Conservation (phyloP, 2,888 invertebrate species). For the Pyrocoelia pectoralis region DNA sequence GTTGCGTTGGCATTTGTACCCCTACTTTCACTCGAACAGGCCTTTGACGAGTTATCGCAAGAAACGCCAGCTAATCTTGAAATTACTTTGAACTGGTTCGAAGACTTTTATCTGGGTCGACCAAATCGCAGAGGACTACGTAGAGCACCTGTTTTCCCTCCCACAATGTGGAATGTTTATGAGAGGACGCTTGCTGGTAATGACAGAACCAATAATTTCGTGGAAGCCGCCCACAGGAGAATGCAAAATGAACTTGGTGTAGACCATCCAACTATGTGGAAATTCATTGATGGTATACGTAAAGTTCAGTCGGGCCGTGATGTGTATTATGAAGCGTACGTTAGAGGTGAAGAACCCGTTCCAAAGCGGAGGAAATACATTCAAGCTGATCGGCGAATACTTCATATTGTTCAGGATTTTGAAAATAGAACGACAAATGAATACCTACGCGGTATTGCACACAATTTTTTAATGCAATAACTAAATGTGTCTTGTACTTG, state of each 20-base stretch:
- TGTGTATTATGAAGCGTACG: conserved; percentile 6
- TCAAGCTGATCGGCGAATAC: neutral
- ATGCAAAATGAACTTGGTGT: conserved; percentile 4
- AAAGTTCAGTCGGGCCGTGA: neutral
- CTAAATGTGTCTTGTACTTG: too few species aligned
- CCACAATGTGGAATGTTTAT: conserved; percentile 2
- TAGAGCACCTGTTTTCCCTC: neutral
- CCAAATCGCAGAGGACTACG: conserved; percentile 7
- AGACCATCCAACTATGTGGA: neutral
- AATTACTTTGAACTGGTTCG: conserved; percentile 8
- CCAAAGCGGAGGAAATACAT: neutral
- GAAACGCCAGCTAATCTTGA: neutral
- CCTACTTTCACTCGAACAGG: neutral
- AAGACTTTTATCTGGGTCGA: conserved; percentile 8
- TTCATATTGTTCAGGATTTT: neutral
- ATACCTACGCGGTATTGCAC: conserved; percentile 6
- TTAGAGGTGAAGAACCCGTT: conserved; percentile 2
- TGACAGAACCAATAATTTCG: conserved; percentile 1
- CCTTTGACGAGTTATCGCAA: conserved; percentile 1
- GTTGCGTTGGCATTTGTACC: conserved; percentile 11
- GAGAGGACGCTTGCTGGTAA: conserved; percentile 4
- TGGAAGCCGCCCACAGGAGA: conserved; percentile 5
- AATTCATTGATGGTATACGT: neutral
- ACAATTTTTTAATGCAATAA: neutral
- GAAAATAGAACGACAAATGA: conserved; percentile 8